Base-by-base conservation (phyloP, 2,113 vertebrate species). In the Labrus mixtus region DNA sequence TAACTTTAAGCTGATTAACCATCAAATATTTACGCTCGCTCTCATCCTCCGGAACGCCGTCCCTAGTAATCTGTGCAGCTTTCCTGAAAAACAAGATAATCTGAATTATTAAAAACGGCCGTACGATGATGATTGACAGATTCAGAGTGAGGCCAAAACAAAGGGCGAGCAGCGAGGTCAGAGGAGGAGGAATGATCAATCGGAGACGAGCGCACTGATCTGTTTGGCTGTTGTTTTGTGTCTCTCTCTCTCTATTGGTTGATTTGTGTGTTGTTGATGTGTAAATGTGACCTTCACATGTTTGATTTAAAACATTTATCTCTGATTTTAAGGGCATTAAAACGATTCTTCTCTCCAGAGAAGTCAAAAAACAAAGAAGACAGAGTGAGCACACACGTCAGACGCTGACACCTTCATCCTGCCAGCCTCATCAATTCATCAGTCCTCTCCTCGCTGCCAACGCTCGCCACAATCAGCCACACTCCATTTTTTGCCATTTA, bases 401-500 rank as follows among this genome's bases (percentile, higher is more conserved):
- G 87, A 83, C 72, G 84, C 69, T 17, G 9, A 53, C 62, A 51
- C 55, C 59, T 76, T 1, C 25, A 72, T 33, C 66, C 77, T 81
- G 72, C 81, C 81, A 81, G 75, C 64, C 72, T 75, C 57, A 83
- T 82, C 77, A 88, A 85, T 88, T 79, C 79, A 87, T 81, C 11
- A 86, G 45, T 76, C 22, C 48, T 2, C 61, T 60, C 29, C 37
- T 23, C 39, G 1, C 73, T 80, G 76, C 85, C 87, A 83, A 87
- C 83, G 63, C 20, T 45, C 11, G 66, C 84, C 29, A 83, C 73
- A 85, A 79, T 41, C 73, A 81, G 80, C 80, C 11, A 7, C 22
- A 62, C 83, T 82, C 76, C 77, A 70, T 75, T 87, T 87, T 87
- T 77, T 75, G 56, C 85, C 72, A 81, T 87, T 89, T 76, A 65